phyloP scores from a whole-genome alignment of 2,888 invertebrate species.

The Andrena haemorrhoa region DNA sequence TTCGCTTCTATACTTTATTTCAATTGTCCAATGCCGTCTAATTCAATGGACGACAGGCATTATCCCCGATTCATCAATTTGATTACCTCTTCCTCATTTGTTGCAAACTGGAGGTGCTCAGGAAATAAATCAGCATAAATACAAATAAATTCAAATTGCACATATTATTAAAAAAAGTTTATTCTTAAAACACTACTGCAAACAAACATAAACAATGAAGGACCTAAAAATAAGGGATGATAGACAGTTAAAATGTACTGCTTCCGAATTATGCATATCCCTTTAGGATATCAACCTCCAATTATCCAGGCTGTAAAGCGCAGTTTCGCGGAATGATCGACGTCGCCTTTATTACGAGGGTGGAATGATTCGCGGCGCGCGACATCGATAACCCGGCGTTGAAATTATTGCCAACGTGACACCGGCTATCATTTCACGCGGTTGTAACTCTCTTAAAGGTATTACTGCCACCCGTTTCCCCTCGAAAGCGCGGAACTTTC shows the following conservation, averaged over 20 bases:
- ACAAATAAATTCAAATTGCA: too few species aligned
- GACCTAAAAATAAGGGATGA: too few species aligned
- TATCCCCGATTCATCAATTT: not conserved
- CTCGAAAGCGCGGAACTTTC: constrained; percentile 67
- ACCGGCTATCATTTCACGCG: constrained; percentile 45
- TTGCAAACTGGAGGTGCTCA: not conserved
- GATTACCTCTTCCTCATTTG: not conserved
- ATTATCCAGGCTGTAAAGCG: constrained; percentile 7
- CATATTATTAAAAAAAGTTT: too few species aligned
- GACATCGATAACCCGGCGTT: constrained; percentile 46
- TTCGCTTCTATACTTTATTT: constrained; percentile 4
- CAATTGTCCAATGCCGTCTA: not conserved
- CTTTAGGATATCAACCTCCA: not conserved
- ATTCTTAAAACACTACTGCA: too few species aligned
- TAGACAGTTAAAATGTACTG: too few species aligned
- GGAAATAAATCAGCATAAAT: too few species aligned
- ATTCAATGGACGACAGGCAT: not conserved
- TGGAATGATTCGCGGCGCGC: constrained; percentile 26
- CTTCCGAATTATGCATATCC: too few species aligned
- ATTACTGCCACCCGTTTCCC: constrained; percentile 59
- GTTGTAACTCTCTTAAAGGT: constrained; percentile 60
- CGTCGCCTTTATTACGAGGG: constrained; percentile 11
- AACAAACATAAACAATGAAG: too few species aligned
- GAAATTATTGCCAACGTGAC: constrained; percentile 55
- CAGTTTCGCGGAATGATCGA: not conserved